Base-by-base conservation (phyloP, 2,888 invertebrate genomes). In the Calameuta idolon region DNA sequence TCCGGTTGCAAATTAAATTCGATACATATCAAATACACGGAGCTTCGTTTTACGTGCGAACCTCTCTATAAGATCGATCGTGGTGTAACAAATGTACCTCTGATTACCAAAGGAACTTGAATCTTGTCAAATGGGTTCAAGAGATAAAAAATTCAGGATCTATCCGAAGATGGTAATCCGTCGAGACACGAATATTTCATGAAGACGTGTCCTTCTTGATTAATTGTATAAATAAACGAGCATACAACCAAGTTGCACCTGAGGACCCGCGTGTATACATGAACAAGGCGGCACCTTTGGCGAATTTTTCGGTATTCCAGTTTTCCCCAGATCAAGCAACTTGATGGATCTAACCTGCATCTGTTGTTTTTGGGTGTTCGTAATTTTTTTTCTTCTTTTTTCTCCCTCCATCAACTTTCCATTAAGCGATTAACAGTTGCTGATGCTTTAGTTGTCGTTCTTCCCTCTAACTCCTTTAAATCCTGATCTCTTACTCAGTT, bases 161-260 rank as follows among this genome's bases (percentile, higher is more conserved):
- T 40, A 40, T 2, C 5, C 15, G 5, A 1, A 1, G 40, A 23
- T 55, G 23, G 9, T 9, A 55, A 55, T 23, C 55, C 5, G 23
- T 23, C 55, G 23, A 1, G 55, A 23, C 40, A 23, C 23, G 5
- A 40, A 15, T 40, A 23, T 55, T 55, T 23, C 9, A 55, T 23
- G 55, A 15, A 23, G 2, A 55, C 5, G 69, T 15, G 37, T 34
- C 71, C n/a, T 33, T 31, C 71, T 31, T 71, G 71, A 71, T 71
- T 71, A 71, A 31, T 31, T 31, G 71, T 71, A 33, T 34, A 11
- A 4, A 71, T 71, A 71, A 71, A 34, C 71, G 71, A 71, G 71
- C 1, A 71, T 31, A 3, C 11, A 31, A 12, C 9, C 31, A 31
- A 33, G 71, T 12, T 34, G 71, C 34, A 71, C 71, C 34, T 31